phyloP scores from a whole-genome alignment of 2,888 invertebrate genomes.

The Magallana nippona region DNA sequence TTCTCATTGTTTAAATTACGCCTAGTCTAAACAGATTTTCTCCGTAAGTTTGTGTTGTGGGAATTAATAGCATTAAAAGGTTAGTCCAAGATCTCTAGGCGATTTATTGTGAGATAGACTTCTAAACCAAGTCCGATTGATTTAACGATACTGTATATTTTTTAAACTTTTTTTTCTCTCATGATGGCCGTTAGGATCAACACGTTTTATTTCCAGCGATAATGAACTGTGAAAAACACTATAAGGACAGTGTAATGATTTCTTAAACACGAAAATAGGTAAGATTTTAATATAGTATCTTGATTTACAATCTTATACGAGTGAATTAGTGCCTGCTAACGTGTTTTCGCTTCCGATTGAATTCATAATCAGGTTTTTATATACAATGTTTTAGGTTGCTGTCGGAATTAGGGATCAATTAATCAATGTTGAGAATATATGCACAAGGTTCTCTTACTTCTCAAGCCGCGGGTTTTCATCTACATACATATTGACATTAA shows the following conservation, averaged over 20 bases:
- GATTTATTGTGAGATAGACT: conserved; percentile 36
- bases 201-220: background rate
- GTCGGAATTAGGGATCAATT: no score
- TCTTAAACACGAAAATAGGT: background rate
- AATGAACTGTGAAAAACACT: no score
- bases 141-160: conserved; percentile 3
- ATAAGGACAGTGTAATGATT: no score
- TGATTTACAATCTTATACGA: background rate
- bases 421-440: no score
- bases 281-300: background rate
- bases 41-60: conserved; percentile 28
- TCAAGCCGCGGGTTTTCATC: no score
- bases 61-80: conserved; percentile 39
- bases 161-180: background rate
- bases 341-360: no score
- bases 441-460: no score
- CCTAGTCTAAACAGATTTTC: background rate
- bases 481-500: no score
- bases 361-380: no score
- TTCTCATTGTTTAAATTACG: background rate
- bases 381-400: no score
- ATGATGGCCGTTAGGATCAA: conserved; percentile 2
- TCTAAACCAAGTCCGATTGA: conserved; percentile 21
- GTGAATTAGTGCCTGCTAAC: no score
- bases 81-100: conserved; percentile 7